Evolutionary conservation across 2,113 vertebrate species (phyloP).

Genomic region (Paedocypris sp.): DNA sequence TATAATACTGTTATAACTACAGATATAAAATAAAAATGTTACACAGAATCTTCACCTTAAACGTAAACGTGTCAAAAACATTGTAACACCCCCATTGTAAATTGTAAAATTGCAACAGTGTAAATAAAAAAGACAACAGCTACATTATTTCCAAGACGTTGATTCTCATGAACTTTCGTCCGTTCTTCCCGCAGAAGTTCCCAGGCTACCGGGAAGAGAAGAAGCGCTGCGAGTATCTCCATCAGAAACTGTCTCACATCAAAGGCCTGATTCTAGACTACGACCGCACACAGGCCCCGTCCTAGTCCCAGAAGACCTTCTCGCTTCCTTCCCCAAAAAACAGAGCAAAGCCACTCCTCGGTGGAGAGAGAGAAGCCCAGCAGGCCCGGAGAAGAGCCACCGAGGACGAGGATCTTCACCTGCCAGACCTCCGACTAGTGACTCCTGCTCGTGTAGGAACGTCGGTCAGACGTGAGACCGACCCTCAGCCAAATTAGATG

Average conservation of each 20-base stretch:
- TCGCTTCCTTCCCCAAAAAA: slow-evolving; percentile 18
- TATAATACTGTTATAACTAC: no score
- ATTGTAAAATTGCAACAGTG: no score
- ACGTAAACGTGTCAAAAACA: no score
- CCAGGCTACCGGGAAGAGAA: slow-evolving; percentile 75
- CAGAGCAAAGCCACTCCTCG: slow-evolving; percentile 50
- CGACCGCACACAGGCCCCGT: slow-evolving; percentile 57
- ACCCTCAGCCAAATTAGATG: slow-evolving; percentile 39
- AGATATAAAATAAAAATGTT: no score
- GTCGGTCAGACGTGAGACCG: slow-evolving; percentile 34
- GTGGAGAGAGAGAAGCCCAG: slow-evolving; percentile 26
- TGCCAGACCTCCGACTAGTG: slow-evolving; percentile 50
- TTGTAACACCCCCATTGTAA: no score
- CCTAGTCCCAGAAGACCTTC: slow-evolving; percentile 37
- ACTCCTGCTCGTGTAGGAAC: slow-evolving; percentile 39
- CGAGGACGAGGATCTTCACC: no score
- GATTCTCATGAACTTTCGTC: not conserved
- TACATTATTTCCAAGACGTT: no score
- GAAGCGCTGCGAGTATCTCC: slow-evolving; percentile 69
- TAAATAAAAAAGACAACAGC: no score
- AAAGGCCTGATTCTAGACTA: slow-evolving; percentile 72
- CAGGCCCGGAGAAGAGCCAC: no score
- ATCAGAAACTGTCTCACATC: slow-evolving; percentile 77
- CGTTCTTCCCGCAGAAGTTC: slow-evolving; percentile 54
- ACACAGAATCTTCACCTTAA: no score